Base-by-base conservation (phyloP, 2,797 vertebrate species). In the Neosilurus hyrtlii region DNA sequence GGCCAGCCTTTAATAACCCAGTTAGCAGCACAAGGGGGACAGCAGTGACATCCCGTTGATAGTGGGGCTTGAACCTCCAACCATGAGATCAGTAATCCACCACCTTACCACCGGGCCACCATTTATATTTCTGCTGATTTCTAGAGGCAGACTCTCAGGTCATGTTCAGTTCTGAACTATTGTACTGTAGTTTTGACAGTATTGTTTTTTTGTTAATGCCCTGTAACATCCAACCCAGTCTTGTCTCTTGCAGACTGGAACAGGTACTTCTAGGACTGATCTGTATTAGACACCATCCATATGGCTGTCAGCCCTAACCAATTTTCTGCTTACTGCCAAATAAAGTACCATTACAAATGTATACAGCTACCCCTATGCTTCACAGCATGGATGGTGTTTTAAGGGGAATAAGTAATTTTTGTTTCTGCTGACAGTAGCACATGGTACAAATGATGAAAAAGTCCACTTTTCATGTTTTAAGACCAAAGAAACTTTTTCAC, bases 381-480 rank as follows among this genome's bases (percentile, higher is more conserved):
- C 9, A 20, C 59, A 61, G 35, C 12, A 8, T 18, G 11, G 37
- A 57, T 62, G 12, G 11, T 43, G 35, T 22, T 43, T 8, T 49
- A 20, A 49, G 22, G n/a, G 37, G 62, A 37, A 77, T 77, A 18
- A 37, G 1, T 62, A 62, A n/a, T 63, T 37, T 63, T 76, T 11
- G 20, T 76, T 77, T 77, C 75, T 63, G 75, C 22, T 14, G 62
- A 77, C 14, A 16, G 35, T 62, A 61, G 35, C 57, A 62, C 22
- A n/a, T 49, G 22, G 22, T 61, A 30, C 56, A 20, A n/a, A n/a
- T 3, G 10, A 76, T 22, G 43, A 71, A 56, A 54, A 30, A 30
- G 18, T 43, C 62, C 10, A 49, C 30, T 76, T 76, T 61, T 76
- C 22, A 24, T 61, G 14, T 61, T 14, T 61, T 62, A 8, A 77